A percentile compares a stretch with the other conserved stretches of the same genome.
These are phyloP conservation scores for Serripes groenlandicus DNA, from an alignment of 2,888 invertebrate genomes.

Conservation along the genomic window DNA sequence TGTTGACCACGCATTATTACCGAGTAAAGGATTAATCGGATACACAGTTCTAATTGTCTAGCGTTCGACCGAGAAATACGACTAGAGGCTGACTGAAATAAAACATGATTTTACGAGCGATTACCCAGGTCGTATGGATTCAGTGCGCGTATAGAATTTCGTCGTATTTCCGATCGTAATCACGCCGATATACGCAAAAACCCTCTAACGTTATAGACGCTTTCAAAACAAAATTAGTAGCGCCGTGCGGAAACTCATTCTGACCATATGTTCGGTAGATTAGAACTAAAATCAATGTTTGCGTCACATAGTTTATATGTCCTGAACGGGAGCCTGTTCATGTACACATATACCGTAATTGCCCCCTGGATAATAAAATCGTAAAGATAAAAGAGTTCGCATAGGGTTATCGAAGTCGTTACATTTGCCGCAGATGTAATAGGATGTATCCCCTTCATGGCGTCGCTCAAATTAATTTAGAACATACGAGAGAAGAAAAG, in stretches of 20 bases:
- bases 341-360: too few species aligned
- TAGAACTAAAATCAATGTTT: too few species aligned
- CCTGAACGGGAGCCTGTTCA: too few species aligned
- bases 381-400: too few species aligned
- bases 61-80: slow-evolving; percentile 27
- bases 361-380: too few species aligned
- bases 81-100: slow-evolving; percentile 25
- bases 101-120: slow-evolving; percentile 26
- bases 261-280: too few species aligned
- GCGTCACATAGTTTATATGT: too few species aligned
- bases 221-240: slow-evolving; percentile 3
- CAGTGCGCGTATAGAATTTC: slow-evolving; percentile 1
- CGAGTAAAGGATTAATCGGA: slow-evolving; percentile 16
- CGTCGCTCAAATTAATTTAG: slow-evolving; percentile 10
- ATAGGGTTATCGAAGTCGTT: too few species aligned
- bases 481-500: neutral
- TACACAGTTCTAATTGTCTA: slow-evolving; percentile 24
- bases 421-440: too few species aligned
- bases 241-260: too few species aligned
- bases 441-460: too few species aligned
- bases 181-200: slow-evolving; percentile 1
- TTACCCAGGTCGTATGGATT: slow-evolving; percentile 16
- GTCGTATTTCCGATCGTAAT: neutral
- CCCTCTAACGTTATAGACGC: neutral
- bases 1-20: neutral